Conservation (phyloP, 2,113 vertebrate genomes). For the Alosa alosa region DNA sequence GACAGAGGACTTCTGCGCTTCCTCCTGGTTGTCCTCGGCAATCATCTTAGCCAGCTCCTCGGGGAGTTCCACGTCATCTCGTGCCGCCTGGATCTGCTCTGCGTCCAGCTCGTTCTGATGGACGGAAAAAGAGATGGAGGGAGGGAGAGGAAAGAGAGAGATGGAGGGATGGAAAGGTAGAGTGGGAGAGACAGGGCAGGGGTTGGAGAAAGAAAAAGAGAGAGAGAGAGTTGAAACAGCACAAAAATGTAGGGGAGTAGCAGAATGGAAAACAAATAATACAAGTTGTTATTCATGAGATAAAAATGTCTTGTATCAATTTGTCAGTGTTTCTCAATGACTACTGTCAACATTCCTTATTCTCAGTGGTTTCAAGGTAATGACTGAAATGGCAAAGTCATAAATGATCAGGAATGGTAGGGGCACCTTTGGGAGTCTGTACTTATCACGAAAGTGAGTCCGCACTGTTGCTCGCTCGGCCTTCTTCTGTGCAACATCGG, state of each 20-base stretch:
- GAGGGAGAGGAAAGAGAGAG: background rate
- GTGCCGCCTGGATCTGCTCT: slow-evolving; percentile 92
- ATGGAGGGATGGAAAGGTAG: background rate
- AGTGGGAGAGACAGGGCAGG: background rate
- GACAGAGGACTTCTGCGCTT: slow-evolving; percentile 84
- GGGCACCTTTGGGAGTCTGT: slow-evolving; percentile 90
- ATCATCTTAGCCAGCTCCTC: slow-evolving; percentile 98
- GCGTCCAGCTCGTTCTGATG: slow-evolving; percentile 86
- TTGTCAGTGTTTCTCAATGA: too few relatives aligned
- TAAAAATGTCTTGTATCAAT: too few relatives aligned
- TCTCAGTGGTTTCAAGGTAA: background rate
- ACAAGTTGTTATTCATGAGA: too few relatives aligned
- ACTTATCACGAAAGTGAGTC: slow-evolving; percentile 94
- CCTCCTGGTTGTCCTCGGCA: slow-evolving; percentile 91
- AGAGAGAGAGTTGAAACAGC: too few relatives aligned
- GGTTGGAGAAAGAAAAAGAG: background rate
- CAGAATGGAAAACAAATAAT: too few relatives aligned
- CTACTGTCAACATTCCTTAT: background rate
- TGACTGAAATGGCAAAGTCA: background rate
- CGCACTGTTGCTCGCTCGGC: slow-evolving; percentile 91
- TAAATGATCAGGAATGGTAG: background rate
- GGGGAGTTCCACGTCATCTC: slow-evolving; percentile 86
- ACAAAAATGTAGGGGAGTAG: too few relatives aligned
- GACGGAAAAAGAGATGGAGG: background rate
- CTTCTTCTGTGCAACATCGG: slow-evolving; percentile 89